Conservation (phyloP, 2,797 vertebrate genomes). For the Sebastes minor region DNA sequence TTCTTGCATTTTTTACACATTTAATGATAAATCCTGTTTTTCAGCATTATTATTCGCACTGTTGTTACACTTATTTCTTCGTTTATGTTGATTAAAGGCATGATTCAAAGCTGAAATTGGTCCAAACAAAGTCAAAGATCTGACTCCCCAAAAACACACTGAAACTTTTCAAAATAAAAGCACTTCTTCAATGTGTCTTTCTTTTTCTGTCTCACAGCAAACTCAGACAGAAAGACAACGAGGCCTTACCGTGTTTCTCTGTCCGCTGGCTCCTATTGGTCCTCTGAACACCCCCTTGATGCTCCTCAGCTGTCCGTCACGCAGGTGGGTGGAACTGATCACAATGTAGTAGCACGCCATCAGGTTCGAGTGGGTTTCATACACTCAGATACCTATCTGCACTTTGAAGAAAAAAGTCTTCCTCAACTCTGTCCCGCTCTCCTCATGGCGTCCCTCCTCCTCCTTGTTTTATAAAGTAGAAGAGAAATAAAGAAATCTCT, state of each 20-base stretch:
- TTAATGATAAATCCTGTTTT: too few relatives aligned
- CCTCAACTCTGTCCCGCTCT: slow-evolving; percentile 26
- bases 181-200: neutral
- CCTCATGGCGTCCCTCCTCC: neutral
- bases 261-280: slow-evolving; percentile 90
- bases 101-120: neutral
- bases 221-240: neutral
- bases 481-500: slow-evolving; percentile 12
- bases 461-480: slow-evolving; percentile 29
- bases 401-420: neutral
- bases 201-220: neutral
- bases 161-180: slow-evolving; percentile 12
- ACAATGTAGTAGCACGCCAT: slow-evolving; percentile 99
- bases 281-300: slow-evolving; percentile 99
- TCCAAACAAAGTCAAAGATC: neutral
- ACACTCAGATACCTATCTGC: neutral
- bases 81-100: too few relatives aligned
- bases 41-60: too few relatives aligned
- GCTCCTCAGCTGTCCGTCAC: slow-evolving; percentile 97
- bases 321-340: slow-evolving; percentile 98
- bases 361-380: slow-evolving; percentile 71
- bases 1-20: too few relatives aligned
- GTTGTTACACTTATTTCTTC: too few relatives aligned
- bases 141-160: neutral
- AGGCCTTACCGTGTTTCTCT: slow-evolving; percentile 89